These are phyloP conservation scores for Lontra canadensis DNA, from an alignment of 2,113 vertebrate species.

Conservation along the genomic window DNA sequence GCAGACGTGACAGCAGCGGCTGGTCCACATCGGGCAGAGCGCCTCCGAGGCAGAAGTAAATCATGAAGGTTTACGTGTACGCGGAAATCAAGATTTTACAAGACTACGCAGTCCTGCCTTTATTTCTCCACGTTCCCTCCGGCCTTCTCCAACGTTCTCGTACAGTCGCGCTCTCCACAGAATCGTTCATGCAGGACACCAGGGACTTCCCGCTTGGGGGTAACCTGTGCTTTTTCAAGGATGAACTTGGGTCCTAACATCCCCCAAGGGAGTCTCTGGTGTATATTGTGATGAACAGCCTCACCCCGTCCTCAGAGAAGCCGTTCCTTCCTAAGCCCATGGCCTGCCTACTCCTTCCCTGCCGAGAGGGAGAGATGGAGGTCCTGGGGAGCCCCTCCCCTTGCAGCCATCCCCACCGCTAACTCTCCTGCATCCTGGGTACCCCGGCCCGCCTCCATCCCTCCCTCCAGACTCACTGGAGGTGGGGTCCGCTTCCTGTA, in stretches of 20 bases:
- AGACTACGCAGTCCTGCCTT: not conserved
- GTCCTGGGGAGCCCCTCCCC: not conserved
- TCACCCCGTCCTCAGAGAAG: not conserved
- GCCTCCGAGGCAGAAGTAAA: fast-evolving
- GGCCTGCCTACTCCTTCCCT: not conserved
- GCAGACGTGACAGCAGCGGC: fast-evolving
- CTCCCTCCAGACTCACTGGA: not conserved
- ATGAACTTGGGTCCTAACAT: too few relatives aligned
- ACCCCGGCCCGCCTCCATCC: not conserved
- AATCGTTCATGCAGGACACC: fast-evolving
- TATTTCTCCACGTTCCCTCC: not conserved
- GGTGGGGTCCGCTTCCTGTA: conserved; percentile 22
- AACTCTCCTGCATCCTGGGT: not conserved
- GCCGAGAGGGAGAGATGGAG: fast-evolving
- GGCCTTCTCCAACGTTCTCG: too few relatives aligned
- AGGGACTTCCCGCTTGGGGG: not conserved
- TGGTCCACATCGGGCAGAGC: fast-evolving
- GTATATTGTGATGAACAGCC: not conserved
- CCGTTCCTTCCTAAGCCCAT: not conserved
- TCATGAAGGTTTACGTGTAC: not conserved
- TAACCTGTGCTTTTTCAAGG: not conserved
- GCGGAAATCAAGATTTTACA: not conserved
- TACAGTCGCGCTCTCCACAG: not conserved
- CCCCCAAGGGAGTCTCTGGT: too few relatives aligned
- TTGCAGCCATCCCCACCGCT: not conserved